A percentile compares a stretch with the other conserved stretches of the same genome.
Conservation (phyloP, 2,797 vertebrate species). For the Sebastes oblongus region DNA sequence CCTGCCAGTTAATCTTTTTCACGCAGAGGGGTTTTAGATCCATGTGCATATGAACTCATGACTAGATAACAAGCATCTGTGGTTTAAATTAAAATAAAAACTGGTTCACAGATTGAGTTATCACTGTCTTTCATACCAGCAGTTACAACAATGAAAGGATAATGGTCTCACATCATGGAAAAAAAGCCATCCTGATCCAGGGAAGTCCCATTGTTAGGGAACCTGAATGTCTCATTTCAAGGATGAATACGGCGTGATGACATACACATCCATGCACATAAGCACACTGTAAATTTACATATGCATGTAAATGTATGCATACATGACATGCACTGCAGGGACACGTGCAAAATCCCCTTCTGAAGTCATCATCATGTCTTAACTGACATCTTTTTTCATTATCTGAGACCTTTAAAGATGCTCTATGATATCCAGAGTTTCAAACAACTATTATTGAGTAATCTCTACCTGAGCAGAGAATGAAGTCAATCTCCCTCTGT, state of each 20-base stretch:
- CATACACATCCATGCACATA: neutral
- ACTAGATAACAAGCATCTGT: slow-evolving; percentile 14
- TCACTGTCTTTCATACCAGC: neutral
- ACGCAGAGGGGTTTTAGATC: neutral
- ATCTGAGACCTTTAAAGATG: neutral
- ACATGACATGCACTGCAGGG: neutral
- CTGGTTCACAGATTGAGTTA: slow-evolving; percentile 4
- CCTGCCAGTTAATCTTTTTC: slow-evolving; percentile 11
- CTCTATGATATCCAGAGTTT: too few species aligned
- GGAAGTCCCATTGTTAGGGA: slow-evolving; percentile 5
- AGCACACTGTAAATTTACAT: neutral
- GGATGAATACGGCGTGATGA: neutral
- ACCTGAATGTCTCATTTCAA: slow-evolving; percentile 14
- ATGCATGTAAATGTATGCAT: neutral
- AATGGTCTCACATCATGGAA: neutral
- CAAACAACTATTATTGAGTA: too few species aligned
- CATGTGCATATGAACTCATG: neutral
- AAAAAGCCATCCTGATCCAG: slow-evolving; percentile 12
- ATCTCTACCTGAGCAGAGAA: too few species aligned
- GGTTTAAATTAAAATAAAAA: slow-evolving; percentile 8
- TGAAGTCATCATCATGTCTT: neutral
- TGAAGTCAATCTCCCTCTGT: too few species aligned
- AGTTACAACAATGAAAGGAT: neutral
- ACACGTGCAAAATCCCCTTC: neutral
- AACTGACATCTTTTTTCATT: neutral